Evolutionary conservation across 64 coral and sea anemone genomes (phyloP).

Genomic region (Pocillopora verrucosa): DNA sequence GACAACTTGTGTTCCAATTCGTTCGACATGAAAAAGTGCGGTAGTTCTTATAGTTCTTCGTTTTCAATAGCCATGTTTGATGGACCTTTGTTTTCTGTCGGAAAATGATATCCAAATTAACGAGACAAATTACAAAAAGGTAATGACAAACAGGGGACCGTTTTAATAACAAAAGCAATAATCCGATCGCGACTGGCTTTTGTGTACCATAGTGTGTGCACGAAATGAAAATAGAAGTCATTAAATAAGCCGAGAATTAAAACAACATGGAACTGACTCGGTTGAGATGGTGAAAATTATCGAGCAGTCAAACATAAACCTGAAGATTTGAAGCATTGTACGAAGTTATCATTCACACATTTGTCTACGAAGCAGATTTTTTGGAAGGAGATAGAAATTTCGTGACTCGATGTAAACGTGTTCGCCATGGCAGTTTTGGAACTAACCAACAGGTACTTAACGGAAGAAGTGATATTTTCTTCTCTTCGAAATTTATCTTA

Average conservation of each 20-base stretch:
- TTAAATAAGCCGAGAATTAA: too few relatives aligned
- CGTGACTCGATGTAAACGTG: background rate
- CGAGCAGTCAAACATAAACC: too few relatives aligned
- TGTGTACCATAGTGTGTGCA: background rate
- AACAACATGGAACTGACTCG: too few relatives aligned
- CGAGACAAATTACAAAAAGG: background rate
- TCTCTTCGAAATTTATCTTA: background rate
- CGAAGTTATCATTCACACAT: too few relatives aligned
- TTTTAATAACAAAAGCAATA: background rate
- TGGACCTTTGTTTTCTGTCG: background rate
- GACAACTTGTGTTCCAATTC: background rate
- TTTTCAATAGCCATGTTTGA: conserved; percentile 9
- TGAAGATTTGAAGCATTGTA: too few relatives aligned
- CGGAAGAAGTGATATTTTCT: background rate
- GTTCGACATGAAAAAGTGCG: background rate
- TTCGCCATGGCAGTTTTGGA: background rate
- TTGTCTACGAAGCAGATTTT: too few relatives aligned
- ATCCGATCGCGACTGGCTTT: background rate
- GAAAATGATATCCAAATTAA: conserved; percentile 15
- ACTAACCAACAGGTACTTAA: background rate
- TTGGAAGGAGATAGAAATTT: too few relatives aligned
- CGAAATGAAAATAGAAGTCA: too few relatives aligned
- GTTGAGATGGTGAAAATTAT: too few relatives aligned
- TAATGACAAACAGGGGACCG: background rate
- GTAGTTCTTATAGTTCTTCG: background rate